These are phyloP conservation scores for Microctonus hyperodae DNA, from an alignment of 2,888 invertebrate genomes.

Conservation along the genomic window DNA sequence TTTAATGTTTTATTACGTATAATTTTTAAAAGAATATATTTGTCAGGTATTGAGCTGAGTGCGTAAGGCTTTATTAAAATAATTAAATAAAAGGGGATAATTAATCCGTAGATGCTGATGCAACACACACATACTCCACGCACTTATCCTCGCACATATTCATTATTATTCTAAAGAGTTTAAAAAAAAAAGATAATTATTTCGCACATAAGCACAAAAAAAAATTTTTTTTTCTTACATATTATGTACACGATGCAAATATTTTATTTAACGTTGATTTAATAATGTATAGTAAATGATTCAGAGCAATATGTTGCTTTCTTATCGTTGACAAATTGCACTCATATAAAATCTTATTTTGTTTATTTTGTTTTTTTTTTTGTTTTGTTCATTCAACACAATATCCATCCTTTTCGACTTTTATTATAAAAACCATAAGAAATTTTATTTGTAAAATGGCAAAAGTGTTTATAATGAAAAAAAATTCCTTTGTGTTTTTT, in stretches of 20 bases:
- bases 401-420: not conserved
- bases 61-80: slow-evolving; percentile 47
- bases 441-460: too few relatives aligned
- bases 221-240: slow-evolving; percentile 30
- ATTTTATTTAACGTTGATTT: slow-evolving; percentile 50
- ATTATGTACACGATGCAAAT: slow-evolving; percentile 51
- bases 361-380: slow-evolving; percentile 5
- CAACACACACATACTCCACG: not conserved
- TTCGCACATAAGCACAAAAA: slow-evolving; percentile 32
- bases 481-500: too few relatives aligned
- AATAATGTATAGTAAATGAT: slow-evolving; percentile 26
- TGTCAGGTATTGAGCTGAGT: slow-evolving; percentile 55
- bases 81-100: not conserved
- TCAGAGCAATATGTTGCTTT: slow-evolving; percentile 9
- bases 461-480: too few relatives aligned
- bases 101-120: not conserved
- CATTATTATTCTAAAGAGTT: slow-evolving; percentile 6
- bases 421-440: too few relatives aligned
- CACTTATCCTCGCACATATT: not conserved
- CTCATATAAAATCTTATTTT: not conserved
- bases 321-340: slow-evolving; percentile 15
- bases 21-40: slow-evolving; percentile 43
- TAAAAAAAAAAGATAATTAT: slow-evolving; percentile 36
- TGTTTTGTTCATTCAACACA: not conserved
- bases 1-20: slow-evolving; percentile 55